Evolutionary conservation across 2,113 vertebrate species (phyloP).

Genomic region (Myrmecobius fasciatus): DNA sequence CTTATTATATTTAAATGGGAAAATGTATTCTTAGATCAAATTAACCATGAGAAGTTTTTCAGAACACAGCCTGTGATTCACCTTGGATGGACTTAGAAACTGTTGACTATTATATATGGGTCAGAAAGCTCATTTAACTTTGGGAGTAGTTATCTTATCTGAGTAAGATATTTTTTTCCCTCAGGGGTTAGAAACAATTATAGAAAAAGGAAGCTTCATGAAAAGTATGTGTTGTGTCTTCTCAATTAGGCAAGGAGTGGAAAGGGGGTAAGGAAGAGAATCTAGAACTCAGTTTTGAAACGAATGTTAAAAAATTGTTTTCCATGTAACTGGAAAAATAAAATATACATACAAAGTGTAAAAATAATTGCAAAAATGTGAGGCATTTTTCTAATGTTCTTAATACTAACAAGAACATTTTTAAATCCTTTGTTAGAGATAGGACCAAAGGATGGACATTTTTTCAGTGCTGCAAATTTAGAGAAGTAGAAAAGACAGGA

Average conservation of each 20-base stretch:
- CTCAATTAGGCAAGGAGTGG: too few species aligned
- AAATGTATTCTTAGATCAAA: not conserved
- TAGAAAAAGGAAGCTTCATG: not conserved
- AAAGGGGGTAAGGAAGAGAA: too few species aligned
- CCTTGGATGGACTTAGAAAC: not conserved
- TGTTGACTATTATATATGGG: not conserved
- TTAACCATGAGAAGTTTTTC: not conserved
- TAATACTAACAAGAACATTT: not conserved
- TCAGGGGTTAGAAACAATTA: not conserved
- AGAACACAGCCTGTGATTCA: not conserved
- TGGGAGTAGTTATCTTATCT: not conserved
- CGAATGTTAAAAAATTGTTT: too few species aligned
- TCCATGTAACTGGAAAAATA: too few species aligned
- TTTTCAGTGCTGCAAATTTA: not conserved
- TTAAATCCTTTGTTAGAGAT: not conserved
- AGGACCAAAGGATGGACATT: not conserved
- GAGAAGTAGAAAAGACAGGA: not conserved
- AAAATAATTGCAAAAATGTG: too few species aligned
- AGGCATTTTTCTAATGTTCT: not conserved
- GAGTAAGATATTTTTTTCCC: not conserved
- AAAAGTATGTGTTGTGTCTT: not conserved
- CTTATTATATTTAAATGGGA: not conserved
- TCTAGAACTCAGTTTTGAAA: too few species aligned
- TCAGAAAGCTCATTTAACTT: not conserved
- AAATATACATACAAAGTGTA: too few species aligned